phyloP scores from a whole-genome alignment of 2,113 vertebrate genomes.

The Alligator mississippiensis region DNA sequence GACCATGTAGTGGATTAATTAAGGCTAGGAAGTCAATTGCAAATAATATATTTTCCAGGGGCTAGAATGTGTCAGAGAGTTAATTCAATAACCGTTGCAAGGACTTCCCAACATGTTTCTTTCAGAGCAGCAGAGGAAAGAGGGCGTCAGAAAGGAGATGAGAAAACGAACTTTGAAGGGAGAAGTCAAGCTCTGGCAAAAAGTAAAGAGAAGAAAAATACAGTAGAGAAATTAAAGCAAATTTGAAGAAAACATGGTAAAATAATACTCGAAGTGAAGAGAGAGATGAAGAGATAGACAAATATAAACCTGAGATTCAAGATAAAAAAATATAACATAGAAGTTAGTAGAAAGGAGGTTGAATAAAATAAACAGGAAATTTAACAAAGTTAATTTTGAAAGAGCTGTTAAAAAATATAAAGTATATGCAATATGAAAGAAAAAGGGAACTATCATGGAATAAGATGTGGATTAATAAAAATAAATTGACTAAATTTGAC shows the following conservation, averaged over 20 bases:
- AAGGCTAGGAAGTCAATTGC: not conserved
- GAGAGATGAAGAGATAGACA: not conserved
- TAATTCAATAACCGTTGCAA: not conserved
- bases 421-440: not conserved
- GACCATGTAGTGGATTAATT: not conserved
- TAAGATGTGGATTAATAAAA: not conserved
- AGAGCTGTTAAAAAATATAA: not conserved
- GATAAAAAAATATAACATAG: not conserved
- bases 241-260: not conserved
- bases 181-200: not conserved
- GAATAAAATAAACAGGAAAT: not conserved
- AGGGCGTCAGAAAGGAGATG: not conserved
- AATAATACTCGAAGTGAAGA: not conserved
- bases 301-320: not conserved
- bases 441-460: rapidly evolving
- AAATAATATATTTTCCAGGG: not conserved
- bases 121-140: not conserved
- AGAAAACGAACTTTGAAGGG: not conserved
- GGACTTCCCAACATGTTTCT: not conserved
- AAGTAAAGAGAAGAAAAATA: not conserved
- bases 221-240: constrained; percentile 5
- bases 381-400: not conserved
- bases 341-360: not conserved
- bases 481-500: not conserved
- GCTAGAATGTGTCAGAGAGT: too few relatives aligned